Evolutionary conservation across 2,113 vertebrate species (phyloP), one percentile per base, ranked within the genome.

Genomic region (Fukomys damarensis): DNA sequence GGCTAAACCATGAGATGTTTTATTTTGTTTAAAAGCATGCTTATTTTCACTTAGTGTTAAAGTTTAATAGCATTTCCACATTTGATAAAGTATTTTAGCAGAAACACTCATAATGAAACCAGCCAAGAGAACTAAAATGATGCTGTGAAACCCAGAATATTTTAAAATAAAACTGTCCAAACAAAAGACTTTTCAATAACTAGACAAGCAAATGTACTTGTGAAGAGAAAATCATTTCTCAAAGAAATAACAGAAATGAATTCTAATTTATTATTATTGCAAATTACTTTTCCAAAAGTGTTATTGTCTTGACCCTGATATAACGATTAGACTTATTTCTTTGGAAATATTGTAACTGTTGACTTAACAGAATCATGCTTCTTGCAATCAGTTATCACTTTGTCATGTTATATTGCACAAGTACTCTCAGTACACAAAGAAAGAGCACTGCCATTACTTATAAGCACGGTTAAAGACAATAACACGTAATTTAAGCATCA

Each of bases 161-260:
- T 94, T 96, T 96, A 91, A 82, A 91, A 92, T 68, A 94, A 96
- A 96, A 95, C 63, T 88, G 79, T 80, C 92, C 86, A 95, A 84
- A 86, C 32, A 94, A 90, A 97, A 92, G 14, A 90, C 61, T 93
- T 97, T 94, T 88, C 49, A 79, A 83, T 86, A 95, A 59, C 79
- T 91, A 87, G 66, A 86, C 79, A 96, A 93, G 26, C 38, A 93
- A 89, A 17, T 84, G n/a, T 24, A 90, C 35, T 86, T 92, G 26
- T 95, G 46, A 94, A 84, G 82, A 91, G 68, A 85, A 94, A 91
- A 93, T 28, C 89, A 8, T 63, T 93, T 81, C n/a, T 83, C 81
- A 86, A 79, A 74, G 79, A 93, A 89, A 91, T 54, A 91, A 94
- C 11, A 70, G 24, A 38, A 95, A 91, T 87, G 41, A 90, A 63